A percentile compares a stretch with the other conserved stretches of the same genome.
phyloP scores from a whole-genome alignment of 2,797 vertebrate species.

The Parambassis ranga region DNA sequence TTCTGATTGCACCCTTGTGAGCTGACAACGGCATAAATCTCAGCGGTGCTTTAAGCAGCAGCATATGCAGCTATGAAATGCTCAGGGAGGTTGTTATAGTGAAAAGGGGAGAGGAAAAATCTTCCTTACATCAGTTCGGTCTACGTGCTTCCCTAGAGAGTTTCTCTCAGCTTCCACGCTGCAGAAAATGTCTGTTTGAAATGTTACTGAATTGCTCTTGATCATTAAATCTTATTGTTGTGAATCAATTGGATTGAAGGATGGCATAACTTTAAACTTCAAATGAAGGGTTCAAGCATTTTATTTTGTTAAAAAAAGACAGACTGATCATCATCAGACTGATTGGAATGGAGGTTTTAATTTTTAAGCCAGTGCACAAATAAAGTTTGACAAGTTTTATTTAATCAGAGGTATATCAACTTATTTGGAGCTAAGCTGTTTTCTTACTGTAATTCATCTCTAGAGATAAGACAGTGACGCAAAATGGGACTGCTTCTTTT shows the following conservation, averaged over 20 bases:
- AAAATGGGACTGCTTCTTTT: too few species aligned
- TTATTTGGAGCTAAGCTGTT: neutral
- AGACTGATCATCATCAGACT: neutral
- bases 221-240: constrained; percentile 43
- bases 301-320: constrained; percentile 18
- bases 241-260: constrained; percentile 13
- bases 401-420: too few species aligned
- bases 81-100: constrained; percentile 74
- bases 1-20: constrained; percentile 80
- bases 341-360: constrained; percentile 1
- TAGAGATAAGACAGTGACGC: neutral
- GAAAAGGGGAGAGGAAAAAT: constrained; percentile 66
- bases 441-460: neutral
- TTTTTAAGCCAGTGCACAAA: neutral
- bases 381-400: neutral
- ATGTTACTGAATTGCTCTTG: constrained; percentile 33
- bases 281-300: constrained; percentile 8
- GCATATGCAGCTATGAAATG: constrained; percentile 77
- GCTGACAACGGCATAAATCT: constrained; percentile 79
- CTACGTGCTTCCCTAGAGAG: constrained; percentile 62
- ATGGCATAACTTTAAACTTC: constrained; percentile 16
- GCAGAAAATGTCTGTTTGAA: constrained; percentile 49
- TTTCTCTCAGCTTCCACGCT: constrained; percentile 40
- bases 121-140: constrained; percentile 57
- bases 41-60: constrained; percentile 76